Evolutionary conservation across 1,140 invertebrate genomes (phyloP).

Genomic region (Prorops nasuta): DNA sequence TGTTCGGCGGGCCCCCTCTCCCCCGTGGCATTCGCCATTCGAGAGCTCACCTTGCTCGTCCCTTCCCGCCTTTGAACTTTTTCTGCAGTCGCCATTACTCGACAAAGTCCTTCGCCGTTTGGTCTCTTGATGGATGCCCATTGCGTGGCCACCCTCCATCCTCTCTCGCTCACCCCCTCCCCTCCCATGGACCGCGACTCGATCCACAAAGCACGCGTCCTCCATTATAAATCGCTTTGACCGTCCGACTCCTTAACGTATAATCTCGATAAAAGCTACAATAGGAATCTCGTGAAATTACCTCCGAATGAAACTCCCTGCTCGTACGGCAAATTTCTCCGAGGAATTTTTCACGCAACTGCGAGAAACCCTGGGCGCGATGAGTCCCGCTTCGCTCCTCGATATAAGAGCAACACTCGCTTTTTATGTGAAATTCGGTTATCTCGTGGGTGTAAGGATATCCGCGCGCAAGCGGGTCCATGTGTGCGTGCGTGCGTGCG

Average conservation of each 20-base stretch:
- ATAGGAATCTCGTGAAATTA: no score
- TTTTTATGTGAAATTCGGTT: no score
- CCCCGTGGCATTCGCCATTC: conserved; percentile 18
- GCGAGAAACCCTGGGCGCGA: no score
- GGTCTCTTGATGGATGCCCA: conserved; percentile 44
- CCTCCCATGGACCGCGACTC: conserved; percentile 7
- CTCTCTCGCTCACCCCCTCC: conserved; percentile 18
- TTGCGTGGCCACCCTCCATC: conserved; percentile 46
- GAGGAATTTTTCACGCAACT: no score
- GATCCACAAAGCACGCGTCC: conserved; percentile 32
- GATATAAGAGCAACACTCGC: no score
- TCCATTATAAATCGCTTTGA: conserved; percentile 27
- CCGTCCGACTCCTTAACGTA: conserved; percentile 9
- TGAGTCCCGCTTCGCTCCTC: no score
- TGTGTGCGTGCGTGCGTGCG: no score
- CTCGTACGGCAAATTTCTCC: no score
- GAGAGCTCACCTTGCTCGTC: conserved; percentile 26
- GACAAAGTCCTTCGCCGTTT: conserved; percentile 48
- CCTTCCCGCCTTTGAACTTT: conserved; percentile 24
- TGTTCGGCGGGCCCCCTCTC: conserved; percentile 10
- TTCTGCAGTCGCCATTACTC: conserved; percentile 48
- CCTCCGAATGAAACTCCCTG: no score
- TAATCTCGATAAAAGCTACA: no score
- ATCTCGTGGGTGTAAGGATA: no score
- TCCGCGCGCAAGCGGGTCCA: no score